These are phyloP conservation scores for Phthorimaea operculella DNA, from an alignment of 1,140 invertebrate genomes.

Conservation along the genomic window DNA sequence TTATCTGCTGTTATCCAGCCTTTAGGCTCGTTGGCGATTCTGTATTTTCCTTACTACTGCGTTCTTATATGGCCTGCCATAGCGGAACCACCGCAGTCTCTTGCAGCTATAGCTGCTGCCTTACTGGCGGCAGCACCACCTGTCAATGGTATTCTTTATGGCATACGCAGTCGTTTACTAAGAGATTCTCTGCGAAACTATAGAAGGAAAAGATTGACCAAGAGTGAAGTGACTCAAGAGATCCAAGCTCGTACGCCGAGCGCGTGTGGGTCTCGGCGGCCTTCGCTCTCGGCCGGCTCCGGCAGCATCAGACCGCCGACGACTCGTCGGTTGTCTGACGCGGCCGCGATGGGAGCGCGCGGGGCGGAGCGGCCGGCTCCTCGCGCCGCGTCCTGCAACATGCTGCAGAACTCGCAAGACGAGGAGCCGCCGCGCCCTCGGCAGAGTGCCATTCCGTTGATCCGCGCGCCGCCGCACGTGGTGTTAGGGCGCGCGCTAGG, in stretches of 20 bases:
- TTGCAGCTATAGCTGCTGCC: constrained; percentile 71
- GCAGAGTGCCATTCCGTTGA: constrained; percentile 52
- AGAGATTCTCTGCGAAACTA: constrained; percentile 81
- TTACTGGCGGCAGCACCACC: constrained; percentile 76
- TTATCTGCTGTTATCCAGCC: constrained; percentile 77
- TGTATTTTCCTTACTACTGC: constrained; percentile 80
- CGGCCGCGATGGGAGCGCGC: constrained; percentile 67
- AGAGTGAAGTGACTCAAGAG: constrained; percentile 81
- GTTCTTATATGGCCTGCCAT: constrained; percentile 77
- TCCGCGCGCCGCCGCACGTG: constrained; percentile 63
- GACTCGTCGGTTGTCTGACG: constrained; percentile 74
- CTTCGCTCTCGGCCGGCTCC: constrained; percentile 74
- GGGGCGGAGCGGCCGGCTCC: constrained; percentile 54
- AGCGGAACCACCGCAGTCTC: constrained; percentile 57
- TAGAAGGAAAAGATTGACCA: constrained; percentile 82
- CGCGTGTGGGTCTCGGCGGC: constrained; percentile 77
- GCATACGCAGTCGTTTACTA: constrained; percentile 77
- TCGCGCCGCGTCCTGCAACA: constrained; percentile 60
- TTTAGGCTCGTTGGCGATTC: constrained; percentile 75
- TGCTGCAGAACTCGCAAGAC: constrained; percentile 64
- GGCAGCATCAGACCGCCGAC: constrained; percentile 71
- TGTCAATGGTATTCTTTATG: constrained; percentile 81
- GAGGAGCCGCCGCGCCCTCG: constrained; percentile 54
- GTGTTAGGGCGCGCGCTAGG: constrained; percentile 69
- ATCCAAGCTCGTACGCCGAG: constrained; percentile 82